A percentile compares a stretch with the other conserved stretches of the same genome.
These are phyloP conservation scores for Drosophila suboccidentalis DNA, from an alignment of 2,888 invertebrate genomes.

Conservation along the genomic window DNA sequence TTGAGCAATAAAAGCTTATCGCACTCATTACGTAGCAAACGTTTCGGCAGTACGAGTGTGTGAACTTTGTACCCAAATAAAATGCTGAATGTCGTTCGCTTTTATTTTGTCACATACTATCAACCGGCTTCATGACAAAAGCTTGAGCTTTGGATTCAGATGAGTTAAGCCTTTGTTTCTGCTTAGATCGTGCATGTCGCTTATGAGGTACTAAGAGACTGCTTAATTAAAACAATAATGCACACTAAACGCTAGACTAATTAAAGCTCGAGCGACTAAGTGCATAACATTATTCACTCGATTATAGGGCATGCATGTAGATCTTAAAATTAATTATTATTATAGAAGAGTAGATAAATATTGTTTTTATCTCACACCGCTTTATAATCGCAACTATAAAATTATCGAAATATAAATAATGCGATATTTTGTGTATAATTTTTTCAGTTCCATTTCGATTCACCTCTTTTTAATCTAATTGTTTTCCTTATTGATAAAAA, in stretches of 20 bases:
- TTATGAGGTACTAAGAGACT: constrained; percentile 1
- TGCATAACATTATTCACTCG: neutral
- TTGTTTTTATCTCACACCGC: neutral
- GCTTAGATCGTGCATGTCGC: neutral
- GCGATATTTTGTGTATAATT: neutral
- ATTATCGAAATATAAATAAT: neutral
- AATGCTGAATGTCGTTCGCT: constrained; percentile 21
- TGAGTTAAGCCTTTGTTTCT: constrained; percentile 1
- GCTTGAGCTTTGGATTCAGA: constrained; percentile 14
- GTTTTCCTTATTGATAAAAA: too few relatives aligned
- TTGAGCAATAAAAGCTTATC: constrained; percentile 51
- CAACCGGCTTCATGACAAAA: constrained; percentile 10
- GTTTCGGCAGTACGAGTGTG: constrained; percentile 10
- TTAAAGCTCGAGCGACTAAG: constrained; percentile 3
- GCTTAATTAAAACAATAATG: constrained; percentile 14
- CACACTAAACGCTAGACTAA: neutral
- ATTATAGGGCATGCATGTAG: neutral
- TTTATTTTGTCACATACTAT: constrained; percentile 1
- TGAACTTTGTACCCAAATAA: constrained; percentile 38
- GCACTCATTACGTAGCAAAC: constrained; percentile 59
- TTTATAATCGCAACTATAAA: neutral
- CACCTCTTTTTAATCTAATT: neutral
- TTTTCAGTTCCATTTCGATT: neutral
- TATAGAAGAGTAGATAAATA: neutral
- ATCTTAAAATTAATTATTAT: neutral